phyloP scores from a whole-genome alignment of 1,140 invertebrate genomes.

The Druon quercuslanigerum region DNA sequence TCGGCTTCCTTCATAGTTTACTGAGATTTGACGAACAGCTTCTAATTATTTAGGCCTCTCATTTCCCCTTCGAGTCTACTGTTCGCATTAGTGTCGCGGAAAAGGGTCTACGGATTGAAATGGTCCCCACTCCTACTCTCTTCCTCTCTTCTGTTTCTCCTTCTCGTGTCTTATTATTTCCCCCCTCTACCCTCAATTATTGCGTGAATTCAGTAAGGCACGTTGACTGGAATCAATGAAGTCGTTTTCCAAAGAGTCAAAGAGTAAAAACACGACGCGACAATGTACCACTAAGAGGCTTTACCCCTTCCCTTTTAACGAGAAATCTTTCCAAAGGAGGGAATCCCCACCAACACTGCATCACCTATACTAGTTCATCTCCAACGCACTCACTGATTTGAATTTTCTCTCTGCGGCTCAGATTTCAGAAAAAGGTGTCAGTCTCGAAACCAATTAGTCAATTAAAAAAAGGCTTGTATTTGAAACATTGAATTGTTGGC shows the following conservation, averaged over 20 bases:
- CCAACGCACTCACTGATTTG: background rate
- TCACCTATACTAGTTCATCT: conserved; percentile 51
- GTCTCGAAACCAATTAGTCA: no score
- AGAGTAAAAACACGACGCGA: conserved; percentile 66
- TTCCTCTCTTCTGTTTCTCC: conserved; percentile 1
- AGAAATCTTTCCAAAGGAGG: conserved; percentile 40
- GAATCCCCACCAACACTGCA: conserved; percentile 50
- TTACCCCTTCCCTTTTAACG: conserved; percentile 65
- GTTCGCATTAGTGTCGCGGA: background rate
- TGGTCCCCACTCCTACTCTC: background rate
- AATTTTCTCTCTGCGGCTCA: no score
- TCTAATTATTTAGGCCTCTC: conserved; percentile 41
- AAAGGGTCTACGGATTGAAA: background rate
- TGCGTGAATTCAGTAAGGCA: background rate
- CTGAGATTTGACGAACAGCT: conserved; percentile 38
- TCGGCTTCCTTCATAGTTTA: no score
- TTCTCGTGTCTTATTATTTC: conserved; percentile 29
- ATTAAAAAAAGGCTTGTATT: no score
- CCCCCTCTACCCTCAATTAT: conserved; percentile 32
- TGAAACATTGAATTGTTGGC: no score
- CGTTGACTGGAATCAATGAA: no score
- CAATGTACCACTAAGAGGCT: conserved; percentile 68
- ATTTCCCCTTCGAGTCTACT: background rate
- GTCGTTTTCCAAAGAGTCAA: conserved; percentile 63
- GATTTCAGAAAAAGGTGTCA: no score